Conservation (phyloP, 2,888 invertebrate species). For the Cantharis flavilabris region DNA sequence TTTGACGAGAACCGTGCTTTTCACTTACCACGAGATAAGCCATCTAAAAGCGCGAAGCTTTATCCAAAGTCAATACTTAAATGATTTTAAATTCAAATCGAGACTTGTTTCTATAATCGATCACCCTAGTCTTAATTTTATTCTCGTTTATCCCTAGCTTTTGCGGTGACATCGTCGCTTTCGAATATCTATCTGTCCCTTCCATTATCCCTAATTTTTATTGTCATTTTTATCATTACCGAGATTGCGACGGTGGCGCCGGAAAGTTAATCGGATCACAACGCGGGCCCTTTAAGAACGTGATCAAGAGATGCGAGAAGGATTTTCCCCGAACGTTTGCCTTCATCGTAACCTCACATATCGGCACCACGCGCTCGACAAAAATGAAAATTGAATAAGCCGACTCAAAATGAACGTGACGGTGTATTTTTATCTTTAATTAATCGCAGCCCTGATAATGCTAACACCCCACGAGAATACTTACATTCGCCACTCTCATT, state of each 20-base stretch:
- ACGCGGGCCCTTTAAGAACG: slow-evolving; percentile 54
- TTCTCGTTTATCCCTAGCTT: slow-evolving; percentile 56
- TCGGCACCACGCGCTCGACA: slow-evolving; percentile 37
- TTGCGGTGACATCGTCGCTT: slow-evolving; percentile 28
- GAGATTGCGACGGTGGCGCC: slow-evolving; percentile 55
- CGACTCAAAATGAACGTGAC: slow-evolving; percentile 55
- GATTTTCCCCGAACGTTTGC: slow-evolving; percentile 50
- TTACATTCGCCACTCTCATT: not conserved
- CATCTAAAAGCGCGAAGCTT: slow-evolving; percentile 43
- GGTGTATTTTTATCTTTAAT: slow-evolving; percentile 58
- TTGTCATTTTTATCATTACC: slow-evolving; percentile 58
- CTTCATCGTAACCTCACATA: slow-evolving; percentile 51
- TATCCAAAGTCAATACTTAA: slow-evolving; percentile 49
- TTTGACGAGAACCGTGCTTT: slow-evolving; percentile 50
- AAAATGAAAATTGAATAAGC: slow-evolving; percentile 56
- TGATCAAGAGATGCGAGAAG: slow-evolving; percentile 53
- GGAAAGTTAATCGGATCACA: slow-evolving; percentile 57
- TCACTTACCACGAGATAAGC: slow-evolving; percentile 51
- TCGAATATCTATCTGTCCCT: slow-evolving; percentile 39
- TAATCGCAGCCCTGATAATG: slow-evolving; percentile 55
- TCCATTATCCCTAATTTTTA: slow-evolving; percentile 57
- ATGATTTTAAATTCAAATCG: slow-evolving; percentile 54
- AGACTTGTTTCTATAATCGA: slow-evolving; percentile 64
- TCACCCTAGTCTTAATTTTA: slow-evolving; percentile 69
- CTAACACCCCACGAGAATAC: slow-evolving; percentile 34